Evolutionary conservation across 2,797 vertebrate genomes (phyloP), one percentile per base, ranked within the genome.

Genomic region (Setipinna tenuifilis): DNA sequence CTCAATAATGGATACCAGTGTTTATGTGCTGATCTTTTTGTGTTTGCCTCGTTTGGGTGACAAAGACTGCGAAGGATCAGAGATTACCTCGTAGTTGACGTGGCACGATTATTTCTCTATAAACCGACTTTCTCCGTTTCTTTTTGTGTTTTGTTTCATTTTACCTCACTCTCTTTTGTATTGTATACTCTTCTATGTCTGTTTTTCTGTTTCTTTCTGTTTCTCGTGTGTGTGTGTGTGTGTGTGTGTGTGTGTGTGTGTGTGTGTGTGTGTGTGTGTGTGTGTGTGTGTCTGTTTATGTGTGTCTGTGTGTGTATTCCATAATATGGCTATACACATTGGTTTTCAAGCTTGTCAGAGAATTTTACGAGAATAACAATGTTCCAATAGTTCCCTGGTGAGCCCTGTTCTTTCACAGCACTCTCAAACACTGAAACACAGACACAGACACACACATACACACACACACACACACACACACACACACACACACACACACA

Each of bases 1-100:
- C 85, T 96, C 91, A 91, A 94, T 95, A 95, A 94, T 95, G 93
- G 90, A 96, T 94, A 90, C 68, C 78, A 87, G 81, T 94, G 93
- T 94, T 95, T 93, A 90, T 88, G 87, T 88, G 86, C 91, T 81
- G 83, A 92, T 89, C 89, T 92, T 89, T 89, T 87, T 89, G 89
- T 91, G 91, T 92, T 88, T 89, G 86, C 10, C 80, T 81, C 82
- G 85, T 89, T 89, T 86, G 71, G 87, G 90, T 89, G 87, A 83
- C 83, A 31, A 83, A 87, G 84, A 86, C 86, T 90, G 71, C 9
- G 19, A 19, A 78, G 35, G 71, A 78, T 78, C 71, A 19, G 31
- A 44, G 31, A 21, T 78, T 21, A 41, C 31, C 2, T 19, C 7
- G 71, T 19, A 41, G 17, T 87, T 87, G 86, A 87, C 83, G 61